Evolutionary conservation across 2,113 vertebrate genomes (phyloP).

Genomic region (Petroica traversi): DNA sequence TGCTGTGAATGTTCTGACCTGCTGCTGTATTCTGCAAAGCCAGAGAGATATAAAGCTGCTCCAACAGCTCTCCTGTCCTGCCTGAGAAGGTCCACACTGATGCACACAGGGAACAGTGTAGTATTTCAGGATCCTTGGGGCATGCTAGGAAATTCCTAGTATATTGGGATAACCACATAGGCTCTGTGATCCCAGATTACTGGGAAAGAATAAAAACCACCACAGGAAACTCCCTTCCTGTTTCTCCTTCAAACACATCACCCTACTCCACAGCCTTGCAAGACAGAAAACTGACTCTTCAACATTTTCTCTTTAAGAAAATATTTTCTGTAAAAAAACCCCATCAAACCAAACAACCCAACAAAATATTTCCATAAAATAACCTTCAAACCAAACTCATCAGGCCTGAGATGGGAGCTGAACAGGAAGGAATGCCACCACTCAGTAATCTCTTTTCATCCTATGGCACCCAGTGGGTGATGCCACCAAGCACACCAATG

Average conservation of each 20-base stretch:
- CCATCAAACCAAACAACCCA: neutral
- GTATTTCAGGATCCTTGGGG: constrained; percentile 51
- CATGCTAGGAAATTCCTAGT: constrained; percentile 57
- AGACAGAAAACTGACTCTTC: neutral
- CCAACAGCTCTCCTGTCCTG: neutral
- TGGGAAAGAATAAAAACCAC: neutral
- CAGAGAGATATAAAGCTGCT: neutral
- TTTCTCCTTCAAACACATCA: neutral
- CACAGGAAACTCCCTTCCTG: neutral
- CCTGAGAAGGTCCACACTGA: constrained; percentile 62
- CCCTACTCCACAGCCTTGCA: neutral
- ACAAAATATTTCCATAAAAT: neutral
- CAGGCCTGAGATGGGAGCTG: neutral
- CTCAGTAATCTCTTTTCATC: neutral
- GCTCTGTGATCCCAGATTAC: neutral
- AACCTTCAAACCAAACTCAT: neutral
- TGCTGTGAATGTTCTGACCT: neutral
- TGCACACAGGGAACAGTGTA: constrained; percentile 7
- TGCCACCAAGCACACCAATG: neutral
- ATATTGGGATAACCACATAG: constrained; percentile 23
- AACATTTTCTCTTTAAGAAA: neutral
- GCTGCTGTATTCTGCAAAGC: neutral
- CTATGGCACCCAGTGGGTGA: neutral
- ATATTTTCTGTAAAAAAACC: neutral
- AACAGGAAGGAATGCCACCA: neutral